Base-by-base conservation (phyloP, 1,140 invertebrate species). In the Sycophaga agraensis region DNA sequence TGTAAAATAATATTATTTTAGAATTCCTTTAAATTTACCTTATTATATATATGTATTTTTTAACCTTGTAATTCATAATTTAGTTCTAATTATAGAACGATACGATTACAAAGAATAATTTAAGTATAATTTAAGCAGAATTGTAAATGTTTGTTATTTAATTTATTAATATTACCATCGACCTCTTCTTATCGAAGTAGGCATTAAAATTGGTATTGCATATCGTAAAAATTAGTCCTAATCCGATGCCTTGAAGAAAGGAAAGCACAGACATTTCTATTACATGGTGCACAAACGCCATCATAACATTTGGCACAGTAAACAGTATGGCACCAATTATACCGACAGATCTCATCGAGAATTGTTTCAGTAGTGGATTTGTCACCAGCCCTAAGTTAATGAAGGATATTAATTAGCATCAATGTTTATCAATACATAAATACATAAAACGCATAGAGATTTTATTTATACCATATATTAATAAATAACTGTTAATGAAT, bases 121-220 rank as follows among this genome's bases (percentile, higher is more conserved):
- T n/a, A n/a, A n/a, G n/a, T n/a, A n/a, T n/a, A n/a, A n/a, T n/a
- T n/a, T n/a, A n/a, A n/a, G n/a, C n/a, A n/a, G n/a, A n/a, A n/a
- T n/a, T 31, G n/a, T 8, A 43, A 31, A 35, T 40, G 17, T 59
- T 59, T 21, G 9, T 35, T 22, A 37, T 48, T 57, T 16, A 42
- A 12, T n/a, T n/a, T n/a, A n/a, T n/a, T n/a, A n/a, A n/a, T 6
- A 31, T 31, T 70, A 81, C 79, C 66, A 70, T 74, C 0, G 78
- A 66, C 26, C 79, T 66, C 59, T 70, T 79, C 43, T 78, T 78
- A 6, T 79, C 77, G 49, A 80, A 81, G 45, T 74, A 81, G 22
- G 79, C 73, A 63, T 81, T 80, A 46, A 81, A 80, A 59, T 77
- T 78, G 1, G 77, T 79, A 39, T 79, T 80, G 53, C 72, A 76